These are phyloP conservation scores for Acrobasis consociella DNA, from an alignment of 2,888 invertebrate species.

Conservation along the genomic window DNA sequence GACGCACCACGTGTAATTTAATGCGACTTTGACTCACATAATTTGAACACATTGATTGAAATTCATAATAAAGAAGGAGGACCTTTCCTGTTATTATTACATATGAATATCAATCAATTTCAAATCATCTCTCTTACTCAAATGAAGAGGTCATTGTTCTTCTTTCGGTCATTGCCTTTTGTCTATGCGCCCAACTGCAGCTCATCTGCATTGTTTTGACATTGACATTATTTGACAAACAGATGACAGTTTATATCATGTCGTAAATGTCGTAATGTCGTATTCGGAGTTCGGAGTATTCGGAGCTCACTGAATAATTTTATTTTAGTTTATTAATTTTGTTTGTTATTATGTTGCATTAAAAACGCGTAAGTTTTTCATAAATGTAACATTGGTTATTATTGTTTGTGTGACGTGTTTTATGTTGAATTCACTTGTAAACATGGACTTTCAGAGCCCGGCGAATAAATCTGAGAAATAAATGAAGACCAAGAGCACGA, in stretches of 20 bases:
- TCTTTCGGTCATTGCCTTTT: background rate
- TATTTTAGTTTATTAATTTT: too few species aligned
- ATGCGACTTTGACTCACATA: too few species aligned
- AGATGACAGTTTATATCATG: background rate
- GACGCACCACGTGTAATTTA: too few species aligned
- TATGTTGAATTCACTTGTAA: constrained; percentile 25
- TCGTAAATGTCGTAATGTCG: background rate
- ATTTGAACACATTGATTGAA: too few species aligned
- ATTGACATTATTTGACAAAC: background rate
- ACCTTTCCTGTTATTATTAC: too few species aligned
- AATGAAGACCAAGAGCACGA: constrained; percentile 55
- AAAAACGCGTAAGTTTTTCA: background rate
- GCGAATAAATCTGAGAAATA: constrained; percentile 54
- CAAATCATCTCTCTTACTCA: too few species aligned
- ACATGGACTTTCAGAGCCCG: constrained; percentile 37
- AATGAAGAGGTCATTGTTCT: too few species aligned
- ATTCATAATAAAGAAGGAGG: too few species aligned
- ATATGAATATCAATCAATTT: too few species aligned
- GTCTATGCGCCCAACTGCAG: background rate
- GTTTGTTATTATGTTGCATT: too few species aligned
- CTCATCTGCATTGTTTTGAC: background rate
- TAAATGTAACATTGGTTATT: background rate
- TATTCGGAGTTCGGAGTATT: too few species aligned
- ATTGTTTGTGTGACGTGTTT: background rate
- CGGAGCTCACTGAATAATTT: background rate